A percentile compares a stretch with the other conserved stretches of the same genome.
Conservation (phyloP, 1,140 invertebrate genomes). For the Calliphora vicina region DNA sequence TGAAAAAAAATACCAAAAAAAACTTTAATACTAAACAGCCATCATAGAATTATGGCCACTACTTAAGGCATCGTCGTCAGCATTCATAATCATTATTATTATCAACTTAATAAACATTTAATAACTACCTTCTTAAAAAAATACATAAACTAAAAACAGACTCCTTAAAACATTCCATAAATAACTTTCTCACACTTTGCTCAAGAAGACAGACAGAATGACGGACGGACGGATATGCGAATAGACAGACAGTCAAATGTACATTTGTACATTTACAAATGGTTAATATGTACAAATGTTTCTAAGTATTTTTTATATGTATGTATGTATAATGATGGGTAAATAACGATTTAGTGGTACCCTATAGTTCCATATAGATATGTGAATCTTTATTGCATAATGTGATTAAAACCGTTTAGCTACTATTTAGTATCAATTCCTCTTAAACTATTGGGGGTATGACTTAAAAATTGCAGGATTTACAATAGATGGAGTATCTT, state of each 20-base stretch:
- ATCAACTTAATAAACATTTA: conserved; percentile 16
- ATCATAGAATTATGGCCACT: no score
- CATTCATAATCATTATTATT: background rate
- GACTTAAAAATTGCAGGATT: no score
- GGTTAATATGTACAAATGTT: background rate
- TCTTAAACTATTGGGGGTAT: no score
- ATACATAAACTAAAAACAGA: background rate
- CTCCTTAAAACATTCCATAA: conserved; percentile 25
- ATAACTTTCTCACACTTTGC: conserved; percentile 24
- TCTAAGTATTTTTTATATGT: no score
- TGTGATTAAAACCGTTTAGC: no score
- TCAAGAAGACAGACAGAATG: background rate
- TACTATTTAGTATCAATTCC: no score
- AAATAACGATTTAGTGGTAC: no score
- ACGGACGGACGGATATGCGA: background rate
- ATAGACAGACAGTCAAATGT: background rate
- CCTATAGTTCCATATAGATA: no score
- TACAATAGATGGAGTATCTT: no score
- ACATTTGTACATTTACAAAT: background rate
- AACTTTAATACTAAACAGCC: background rate
- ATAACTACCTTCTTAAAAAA: background rate
- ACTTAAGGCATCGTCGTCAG: background rate
- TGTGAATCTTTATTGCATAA: no score
- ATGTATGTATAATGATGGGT: no score
- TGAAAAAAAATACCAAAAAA: no score